Evolutionary conservation across 2,888 invertebrate genomes (phyloP).

Genomic region (Athripsodes cinereus): DNA sequence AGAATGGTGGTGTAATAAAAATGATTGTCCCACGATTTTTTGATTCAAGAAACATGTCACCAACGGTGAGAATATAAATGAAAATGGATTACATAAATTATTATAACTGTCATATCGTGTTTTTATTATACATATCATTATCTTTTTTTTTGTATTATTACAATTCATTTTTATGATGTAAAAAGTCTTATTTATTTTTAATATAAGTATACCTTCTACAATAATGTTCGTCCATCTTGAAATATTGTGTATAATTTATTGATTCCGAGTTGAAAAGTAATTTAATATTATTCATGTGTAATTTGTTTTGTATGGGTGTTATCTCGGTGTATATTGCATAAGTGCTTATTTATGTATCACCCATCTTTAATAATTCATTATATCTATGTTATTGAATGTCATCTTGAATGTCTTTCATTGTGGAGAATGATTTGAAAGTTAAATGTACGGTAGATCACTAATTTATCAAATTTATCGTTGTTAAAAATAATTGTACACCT

Average conservation of each 20-base stretch:
- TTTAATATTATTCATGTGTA: too few relatives aligned
- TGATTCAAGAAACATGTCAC: constrained; percentile 10
- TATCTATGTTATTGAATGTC: too few relatives aligned
- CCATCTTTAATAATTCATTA: too few relatives aligned
- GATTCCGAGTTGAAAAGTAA: not conserved
- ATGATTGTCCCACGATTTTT: constrained; percentile 12
- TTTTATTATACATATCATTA: not conserved
- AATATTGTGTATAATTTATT: not conserved
- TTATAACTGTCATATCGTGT: not conserved
- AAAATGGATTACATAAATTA: not conserved
- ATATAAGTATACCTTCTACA: not conserved
- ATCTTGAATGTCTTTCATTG: too few relatives aligned
- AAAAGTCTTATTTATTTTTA: not conserved
- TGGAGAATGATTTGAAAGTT: too few relatives aligned
- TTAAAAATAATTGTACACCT: too few relatives aligned
- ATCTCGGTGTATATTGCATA: too few relatives aligned
- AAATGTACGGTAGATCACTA: too few relatives aligned
- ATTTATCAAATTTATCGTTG: too few relatives aligned
- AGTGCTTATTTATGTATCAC: too few relatives aligned
- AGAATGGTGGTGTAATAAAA: constrained; percentile 7
- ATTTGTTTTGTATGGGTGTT: too few relatives aligned
- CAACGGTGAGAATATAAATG: not conserved
- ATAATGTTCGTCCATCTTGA: not conserved
- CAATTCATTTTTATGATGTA: too few relatives aligned
- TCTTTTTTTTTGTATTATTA: not conserved